These are phyloP conservation scores for Ferdinandea cuprea DNA, from an alignment of 2,888 invertebrate genomes.

Conservation along the genomic window DNA sequence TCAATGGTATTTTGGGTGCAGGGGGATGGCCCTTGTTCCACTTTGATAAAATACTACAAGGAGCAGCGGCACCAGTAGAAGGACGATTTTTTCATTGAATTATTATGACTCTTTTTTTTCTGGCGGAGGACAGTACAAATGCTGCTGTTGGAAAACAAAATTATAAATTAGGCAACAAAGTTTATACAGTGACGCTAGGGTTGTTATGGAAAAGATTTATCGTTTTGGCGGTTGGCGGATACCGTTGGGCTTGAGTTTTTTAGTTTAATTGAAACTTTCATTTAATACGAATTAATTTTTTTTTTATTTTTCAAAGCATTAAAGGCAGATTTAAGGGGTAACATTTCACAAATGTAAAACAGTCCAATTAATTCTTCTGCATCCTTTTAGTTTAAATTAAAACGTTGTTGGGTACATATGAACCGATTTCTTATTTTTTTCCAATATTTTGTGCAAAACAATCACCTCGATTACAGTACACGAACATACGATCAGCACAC, in stretches of 20 bases:
- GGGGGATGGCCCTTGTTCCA: constrained; percentile 63
- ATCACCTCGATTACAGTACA: no score
- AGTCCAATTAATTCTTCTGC: no score
- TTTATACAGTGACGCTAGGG: constrained; percentile 15
- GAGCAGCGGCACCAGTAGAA: constrained; percentile 28
- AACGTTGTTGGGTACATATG: no score
- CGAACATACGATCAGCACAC: no score
- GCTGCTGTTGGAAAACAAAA: constrained; percentile 47
- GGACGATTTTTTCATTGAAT: constrained; percentile 41
- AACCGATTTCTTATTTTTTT: no score
- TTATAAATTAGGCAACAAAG: constrained; percentile 67
- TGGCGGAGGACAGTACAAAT: constrained; percentile 33
- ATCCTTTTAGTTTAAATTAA: no score
- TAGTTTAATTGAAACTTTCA: constrained; percentile 4
- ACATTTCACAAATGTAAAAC: no score
- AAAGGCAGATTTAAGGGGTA: neutral
- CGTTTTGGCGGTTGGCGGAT: constrained; percentile 57
- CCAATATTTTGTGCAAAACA: no score
- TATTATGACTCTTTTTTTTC: constrained; percentile 41
- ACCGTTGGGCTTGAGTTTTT: constrained; percentile 37
- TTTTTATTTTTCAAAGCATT: neutral
- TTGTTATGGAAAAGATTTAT: constrained; percentile 54
- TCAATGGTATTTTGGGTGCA: constrained; percentile 51
- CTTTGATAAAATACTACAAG: constrained; percentile 69
- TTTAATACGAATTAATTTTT: constrained; percentile 1